Evolutionary conservation across 2,797 vertebrate genomes (phyloP), one percentile per base, ranked within the genome.

Genomic region (Acestrorhynchus altus): DNA sequence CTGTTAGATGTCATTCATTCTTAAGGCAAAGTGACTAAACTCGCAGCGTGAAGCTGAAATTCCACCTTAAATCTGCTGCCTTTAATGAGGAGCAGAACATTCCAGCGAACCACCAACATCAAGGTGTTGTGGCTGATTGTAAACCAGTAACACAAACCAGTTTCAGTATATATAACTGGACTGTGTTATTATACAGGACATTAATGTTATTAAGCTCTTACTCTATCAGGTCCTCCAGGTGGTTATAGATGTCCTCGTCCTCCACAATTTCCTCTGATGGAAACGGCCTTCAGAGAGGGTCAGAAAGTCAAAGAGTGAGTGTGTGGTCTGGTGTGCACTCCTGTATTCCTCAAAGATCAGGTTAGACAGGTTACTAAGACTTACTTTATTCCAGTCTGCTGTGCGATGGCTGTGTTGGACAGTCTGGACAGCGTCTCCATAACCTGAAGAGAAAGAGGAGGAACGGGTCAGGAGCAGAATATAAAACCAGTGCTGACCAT

Each of bases 191-290:
- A n/a, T n/a, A n/a, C n/a, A n/a, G n/a, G n/a, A n/a, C n/a, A n/a
- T n/a, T n/a, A n/a, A n/a, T n/a, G n/a, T n/a, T n/a, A n/a, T n/a
- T 26, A 31, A 12, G 42, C 22, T 94, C 96, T 0, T 95, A 99
- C 98, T 99, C 98, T 81, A 99, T 96, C 52, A 99, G 91, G 86
- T 99, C 98, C 75, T 96, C 96, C 82, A 99, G 93, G 86, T 94
- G 89, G 92, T 98, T 99, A 91, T 99, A 99, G 87, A 98, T 90
- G 70, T 97, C 96, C 68, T 98, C 96, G 74, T 98, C 95, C 59
- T 95, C 92, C 61, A 98, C 63, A 0, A 94, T 96, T 81, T 97
- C 96, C 88, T 98, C 98, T 10, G 96, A 98, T 4, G 98, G 97
- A 84, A 98, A 99, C 0, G 96, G 91, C 88, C 98, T 99, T 16